Evolutionary conservation across 1,140 invertebrate genomes (phyloP).

Genomic region (Lepidurus arcticus): DNA sequence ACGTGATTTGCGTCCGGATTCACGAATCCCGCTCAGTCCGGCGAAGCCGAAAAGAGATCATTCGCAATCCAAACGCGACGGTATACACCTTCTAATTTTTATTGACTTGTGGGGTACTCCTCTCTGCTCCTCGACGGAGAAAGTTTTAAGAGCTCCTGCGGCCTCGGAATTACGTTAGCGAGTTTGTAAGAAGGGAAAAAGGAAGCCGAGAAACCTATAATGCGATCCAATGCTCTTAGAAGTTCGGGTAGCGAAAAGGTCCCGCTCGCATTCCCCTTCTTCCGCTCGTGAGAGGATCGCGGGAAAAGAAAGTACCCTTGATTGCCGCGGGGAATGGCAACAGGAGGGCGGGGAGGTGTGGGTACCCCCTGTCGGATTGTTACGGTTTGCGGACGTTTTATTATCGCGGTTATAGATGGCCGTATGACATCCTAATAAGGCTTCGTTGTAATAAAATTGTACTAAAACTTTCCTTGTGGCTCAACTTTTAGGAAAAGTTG

Average conservation of each 20-base stretch:
- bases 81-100: constrained; percentile 10
- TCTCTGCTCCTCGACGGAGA: background rate
- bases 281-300: too few species aligned
- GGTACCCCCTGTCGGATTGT: too few species aligned
- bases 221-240: background rate
- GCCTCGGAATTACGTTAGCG: background rate
- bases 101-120: background rate
- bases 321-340: too few species aligned
- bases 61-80: background rate
- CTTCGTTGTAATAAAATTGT: too few species aligned
- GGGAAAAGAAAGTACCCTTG: too few species aligned
- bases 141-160: background rate
- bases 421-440: too few species aligned
- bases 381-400: too few species aligned
- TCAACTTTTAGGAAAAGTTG: too few species aligned
- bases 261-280: too few species aligned
- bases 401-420: too few species aligned
- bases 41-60: background rate
- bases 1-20: background rate
- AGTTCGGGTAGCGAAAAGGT: background rate
- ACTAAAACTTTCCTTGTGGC: too few species aligned
- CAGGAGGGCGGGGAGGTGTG: too few species aligned
- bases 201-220: background rate
- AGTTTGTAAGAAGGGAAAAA: background rate
- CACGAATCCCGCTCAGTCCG: background rate